Conservation (phyloP, 2,797 vertebrate species). For the Hypotaenidia okinawae region DNA sequence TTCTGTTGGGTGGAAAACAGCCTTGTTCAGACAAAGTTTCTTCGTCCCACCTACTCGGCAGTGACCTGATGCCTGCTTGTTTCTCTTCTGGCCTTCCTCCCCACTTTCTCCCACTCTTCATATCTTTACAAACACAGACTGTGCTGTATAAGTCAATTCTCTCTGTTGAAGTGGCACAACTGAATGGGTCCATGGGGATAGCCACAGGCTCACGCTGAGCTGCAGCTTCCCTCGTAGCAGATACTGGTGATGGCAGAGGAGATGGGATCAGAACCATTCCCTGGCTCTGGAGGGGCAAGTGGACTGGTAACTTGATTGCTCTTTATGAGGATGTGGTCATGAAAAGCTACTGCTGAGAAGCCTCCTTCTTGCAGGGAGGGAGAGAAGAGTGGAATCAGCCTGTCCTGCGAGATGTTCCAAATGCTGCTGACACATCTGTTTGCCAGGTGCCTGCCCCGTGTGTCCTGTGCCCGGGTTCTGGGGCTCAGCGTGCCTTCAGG, state of each 20-base stretch:
- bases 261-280: not conserved
- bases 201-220: not conserved
- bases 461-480: not conserved
- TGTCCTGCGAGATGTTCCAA: not conserved
- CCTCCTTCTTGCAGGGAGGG: not conserved
- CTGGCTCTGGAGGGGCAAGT: not conserved
- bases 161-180: not conserved
- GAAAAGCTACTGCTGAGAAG: not conserved
- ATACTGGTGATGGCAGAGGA: not conserved
- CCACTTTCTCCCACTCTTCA: accelerated
- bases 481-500: not conserved
- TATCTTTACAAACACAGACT: not conserved
- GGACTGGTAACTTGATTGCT: not conserved
- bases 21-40: not conserved
- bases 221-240: not conserved
- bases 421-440: accelerated
- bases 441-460: not conserved
- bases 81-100: not conserved
- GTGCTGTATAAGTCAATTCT: not conserved
- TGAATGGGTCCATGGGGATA: accelerated
- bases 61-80: not conserved
- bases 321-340: not conserved
- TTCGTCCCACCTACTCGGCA: not conserved
- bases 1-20: not conserved
- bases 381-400: accelerated